These are phyloP conservation scores for Thera britannica DNA, from an alignment of 2,888 invertebrate species.

Conservation along the genomic window DNA sequence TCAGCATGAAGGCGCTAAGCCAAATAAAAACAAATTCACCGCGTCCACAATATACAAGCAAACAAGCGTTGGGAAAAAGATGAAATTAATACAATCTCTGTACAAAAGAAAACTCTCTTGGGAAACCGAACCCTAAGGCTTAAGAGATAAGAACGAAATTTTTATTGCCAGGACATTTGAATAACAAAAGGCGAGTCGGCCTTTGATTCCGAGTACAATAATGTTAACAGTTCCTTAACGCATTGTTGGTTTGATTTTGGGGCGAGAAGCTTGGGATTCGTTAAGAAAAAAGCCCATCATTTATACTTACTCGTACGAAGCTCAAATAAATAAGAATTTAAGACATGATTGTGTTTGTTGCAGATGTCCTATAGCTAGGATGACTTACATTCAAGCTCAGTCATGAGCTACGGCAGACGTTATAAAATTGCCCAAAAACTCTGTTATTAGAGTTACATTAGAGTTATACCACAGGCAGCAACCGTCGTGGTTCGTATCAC, in stretches of 20 bases:
- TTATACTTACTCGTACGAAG: background rate
- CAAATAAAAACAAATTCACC: slow-evolving; percentile 5
- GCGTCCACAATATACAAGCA: slow-evolving; percentile 24
- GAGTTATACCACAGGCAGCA: too few relatives aligned
- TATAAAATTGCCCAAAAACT: too few relatives aligned
- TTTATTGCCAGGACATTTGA: slow-evolving; percentile 33
- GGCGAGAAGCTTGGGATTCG: slow-evolving; percentile 9
- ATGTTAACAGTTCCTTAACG: slow-evolving; percentile 36
- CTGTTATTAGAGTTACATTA: too few relatives aligned
- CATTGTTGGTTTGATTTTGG: slow-evolving; percentile 27
- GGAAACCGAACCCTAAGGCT: slow-evolving; percentile 28
- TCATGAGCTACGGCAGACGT: too few relatives aligned
- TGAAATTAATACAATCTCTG: slow-evolving; percentile 50
- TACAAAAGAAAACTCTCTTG: slow-evolving; percentile 40
- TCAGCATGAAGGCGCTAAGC: background rate
- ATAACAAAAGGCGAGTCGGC: slow-evolving; percentile 40
- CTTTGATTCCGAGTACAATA: slow-evolving; percentile 40
- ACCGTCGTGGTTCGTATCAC: background rate
- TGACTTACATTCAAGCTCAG: too few relatives aligned
- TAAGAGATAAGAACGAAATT: slow-evolving; percentile 25
- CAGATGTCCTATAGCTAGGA: too few relatives aligned
- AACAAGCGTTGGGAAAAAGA: slow-evolving; percentile 43
- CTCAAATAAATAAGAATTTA: too few relatives aligned
- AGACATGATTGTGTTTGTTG: too few relatives aligned
- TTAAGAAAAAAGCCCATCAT: background rate